Percentiles rank a stretch among this genome's conserved stretches.
Conservation (phyloP, 2,797 vertebrate genomes). For the Holocentrus rufus region DNA sequence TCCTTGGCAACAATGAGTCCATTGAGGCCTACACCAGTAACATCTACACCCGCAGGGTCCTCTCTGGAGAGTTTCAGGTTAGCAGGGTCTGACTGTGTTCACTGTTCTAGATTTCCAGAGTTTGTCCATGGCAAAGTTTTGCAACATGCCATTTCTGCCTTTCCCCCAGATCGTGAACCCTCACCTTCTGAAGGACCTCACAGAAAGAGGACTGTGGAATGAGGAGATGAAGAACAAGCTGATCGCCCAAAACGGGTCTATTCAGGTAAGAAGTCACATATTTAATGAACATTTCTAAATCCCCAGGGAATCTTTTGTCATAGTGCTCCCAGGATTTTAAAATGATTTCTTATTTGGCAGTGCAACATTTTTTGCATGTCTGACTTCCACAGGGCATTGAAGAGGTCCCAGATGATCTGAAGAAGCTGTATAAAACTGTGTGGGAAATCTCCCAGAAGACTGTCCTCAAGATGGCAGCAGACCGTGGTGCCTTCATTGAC, state of each 20-base stretch:
- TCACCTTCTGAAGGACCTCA: constrained; percentile 95
- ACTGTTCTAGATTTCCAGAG: background rate
- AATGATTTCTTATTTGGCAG: background rate
- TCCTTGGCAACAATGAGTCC: constrained; percentile 97
- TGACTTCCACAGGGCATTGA: constrained; percentile 81
- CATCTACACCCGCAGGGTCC: constrained; percentile 95
- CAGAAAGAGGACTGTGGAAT: constrained; percentile 90
- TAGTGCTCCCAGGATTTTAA: background rate
- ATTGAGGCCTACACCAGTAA: constrained; percentile 98
- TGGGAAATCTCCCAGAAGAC: constrained; percentile 98
- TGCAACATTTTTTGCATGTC: background rate
- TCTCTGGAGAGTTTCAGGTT: constrained; percentile 96
- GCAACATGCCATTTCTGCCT: background rate
- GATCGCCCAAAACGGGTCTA: constrained; percentile 93
- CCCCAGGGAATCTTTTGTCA: background rate
- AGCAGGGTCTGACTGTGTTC: constrained; percentile 6
- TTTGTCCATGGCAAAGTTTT: background rate
- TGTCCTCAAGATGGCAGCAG: constrained; percentile 94
- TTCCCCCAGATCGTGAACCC: constrained; percentile 90
- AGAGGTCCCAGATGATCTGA: constrained; percentile 90
- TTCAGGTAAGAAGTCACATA: constrained; percentile 84
- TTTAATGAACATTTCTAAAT: too few relatives aligned
- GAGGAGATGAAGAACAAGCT: constrained; percentile 99
- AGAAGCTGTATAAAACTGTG: constrained; percentile 95
- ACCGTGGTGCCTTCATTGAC: constrained; percentile 95